These are phyloP conservation scores for Panurus biarmicus DNA, from an alignment of 2,113 vertebrate species.

Conservation along the genomic window DNA sequence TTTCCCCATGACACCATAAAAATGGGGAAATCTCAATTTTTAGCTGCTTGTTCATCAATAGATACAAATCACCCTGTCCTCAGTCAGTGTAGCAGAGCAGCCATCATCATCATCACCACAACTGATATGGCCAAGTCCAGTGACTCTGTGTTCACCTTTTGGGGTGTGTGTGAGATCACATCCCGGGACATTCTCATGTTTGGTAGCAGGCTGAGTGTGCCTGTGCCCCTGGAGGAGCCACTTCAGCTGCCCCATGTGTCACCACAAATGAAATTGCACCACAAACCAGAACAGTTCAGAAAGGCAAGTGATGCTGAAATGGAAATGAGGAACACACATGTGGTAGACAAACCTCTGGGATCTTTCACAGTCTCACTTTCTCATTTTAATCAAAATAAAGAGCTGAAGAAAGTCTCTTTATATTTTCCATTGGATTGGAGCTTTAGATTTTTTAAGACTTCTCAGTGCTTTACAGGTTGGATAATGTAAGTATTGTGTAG, in stretches of 20 bases:
- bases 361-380: not conserved
- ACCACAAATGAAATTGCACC: not conserved
- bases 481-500: not conserved
- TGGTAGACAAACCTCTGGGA: not conserved
- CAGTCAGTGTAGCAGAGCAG: not conserved
- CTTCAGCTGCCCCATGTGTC: not conserved
- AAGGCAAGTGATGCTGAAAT: not conserved
- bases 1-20: not conserved
- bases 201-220: not conserved
- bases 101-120: not conserved
- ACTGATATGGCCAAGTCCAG: not conserved
- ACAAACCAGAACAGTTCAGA: not conserved
- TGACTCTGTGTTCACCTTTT: not conserved
- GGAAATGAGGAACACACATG: not conserved
- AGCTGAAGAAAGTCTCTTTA: not conserved
- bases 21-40: not conserved
- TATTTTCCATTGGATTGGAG: not conserved
- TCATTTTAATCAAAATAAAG: not conserved
- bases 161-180: not conserved
- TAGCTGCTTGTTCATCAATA: not conserved
- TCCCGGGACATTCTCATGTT: fast-evolving
- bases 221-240: not conserved
- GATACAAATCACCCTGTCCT: not conserved
- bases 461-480: not conserved
- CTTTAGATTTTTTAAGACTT: not conserved